These are phyloP conservation scores for Megalopta genalis DNA, from an alignment of 1,140 invertebrate genomes.

Conservation along the genomic window DNA sequence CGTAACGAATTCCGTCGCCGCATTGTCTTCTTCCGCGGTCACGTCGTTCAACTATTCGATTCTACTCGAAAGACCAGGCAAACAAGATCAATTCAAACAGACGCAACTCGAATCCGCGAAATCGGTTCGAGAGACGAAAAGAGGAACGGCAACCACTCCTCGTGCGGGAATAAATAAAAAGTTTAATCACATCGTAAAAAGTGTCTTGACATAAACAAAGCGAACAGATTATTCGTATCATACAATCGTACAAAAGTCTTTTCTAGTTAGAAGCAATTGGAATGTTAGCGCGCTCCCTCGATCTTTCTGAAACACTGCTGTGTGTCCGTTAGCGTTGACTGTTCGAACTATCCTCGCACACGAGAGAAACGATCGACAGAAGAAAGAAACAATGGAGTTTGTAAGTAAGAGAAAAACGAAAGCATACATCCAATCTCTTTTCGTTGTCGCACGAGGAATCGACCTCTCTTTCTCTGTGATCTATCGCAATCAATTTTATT, in stretches of 20 bases:
- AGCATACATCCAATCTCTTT: too few species aligned
- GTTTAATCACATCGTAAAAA: background rate
- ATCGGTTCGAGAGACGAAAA: background rate
- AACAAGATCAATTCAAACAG: background rate
- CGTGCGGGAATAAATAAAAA: background rate
- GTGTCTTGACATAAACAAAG: background rate
- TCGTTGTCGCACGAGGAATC: too few species aligned
- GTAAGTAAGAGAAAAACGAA: too few species aligned
- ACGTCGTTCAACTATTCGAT: too few species aligned
- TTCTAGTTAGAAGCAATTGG: background rate
- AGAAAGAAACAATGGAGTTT: background rate
- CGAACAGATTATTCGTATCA: background rate
- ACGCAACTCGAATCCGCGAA: background rate
- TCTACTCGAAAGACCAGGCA: too few species aligned
- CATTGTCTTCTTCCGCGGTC: too few species aligned
- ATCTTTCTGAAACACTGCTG: background rate
- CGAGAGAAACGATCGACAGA: background rate
- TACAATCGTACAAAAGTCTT: background rate
- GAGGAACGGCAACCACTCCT: background rate
- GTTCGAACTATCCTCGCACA: background rate
- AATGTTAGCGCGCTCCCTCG: background rate
- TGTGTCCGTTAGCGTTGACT: background rate
- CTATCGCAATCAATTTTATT: too few species aligned
- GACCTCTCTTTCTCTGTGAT: too few species aligned
- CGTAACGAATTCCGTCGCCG: constrained; percentile 12